phyloP scores from a whole-genome alignment of 2,797 vertebrate species.

The Chromobotia macracanthus region DNA sequence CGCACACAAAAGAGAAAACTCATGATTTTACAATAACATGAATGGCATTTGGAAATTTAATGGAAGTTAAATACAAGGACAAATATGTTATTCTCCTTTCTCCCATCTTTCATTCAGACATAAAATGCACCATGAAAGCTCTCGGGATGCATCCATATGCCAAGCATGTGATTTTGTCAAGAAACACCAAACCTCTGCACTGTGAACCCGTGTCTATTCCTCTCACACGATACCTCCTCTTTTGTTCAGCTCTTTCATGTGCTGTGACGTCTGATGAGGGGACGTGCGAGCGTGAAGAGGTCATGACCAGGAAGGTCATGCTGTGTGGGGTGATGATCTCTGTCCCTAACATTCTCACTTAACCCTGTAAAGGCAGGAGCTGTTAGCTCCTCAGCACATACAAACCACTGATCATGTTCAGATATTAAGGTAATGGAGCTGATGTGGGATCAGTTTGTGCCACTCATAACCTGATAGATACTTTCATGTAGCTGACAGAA shows the following conservation, averaged over 20 bases:
- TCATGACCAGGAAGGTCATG: constrained; percentile 44
- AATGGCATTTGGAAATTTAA: too few species aligned
- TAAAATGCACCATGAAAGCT: constrained; percentile 34
- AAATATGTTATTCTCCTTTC: neutral
- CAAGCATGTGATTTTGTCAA: constrained; percentile 44
- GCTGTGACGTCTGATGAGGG: constrained; percentile 31
- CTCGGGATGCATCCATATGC: constrained; percentile 30
- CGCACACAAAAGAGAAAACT: neutral
- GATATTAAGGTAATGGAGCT: neutral
- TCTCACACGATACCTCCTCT: constrained; percentile 35
- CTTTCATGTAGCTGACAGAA: neutral
- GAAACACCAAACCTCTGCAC: constrained; percentile 29
- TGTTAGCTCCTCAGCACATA: constrained; percentile 26
- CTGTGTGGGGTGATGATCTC: constrained; percentile 34
- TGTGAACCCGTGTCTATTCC: constrained; percentile 36
- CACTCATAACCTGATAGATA: neutral
- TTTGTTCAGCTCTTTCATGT: constrained; percentile 39
- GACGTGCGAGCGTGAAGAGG: constrained; percentile 41
- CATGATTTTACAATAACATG: too few species aligned
- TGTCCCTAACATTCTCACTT: constrained; percentile 17
- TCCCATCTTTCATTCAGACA: constrained; percentile 7
- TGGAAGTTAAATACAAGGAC: neutral
- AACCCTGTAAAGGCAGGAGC: constrained; percentile 13
- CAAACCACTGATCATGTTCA: constrained; percentile 23
- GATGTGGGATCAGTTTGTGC: constrained; percentile 1